Evolutionary conservation across 2,113 vertebrate species (phyloP).

Genomic region (Anas platyrhynchos): DNA sequence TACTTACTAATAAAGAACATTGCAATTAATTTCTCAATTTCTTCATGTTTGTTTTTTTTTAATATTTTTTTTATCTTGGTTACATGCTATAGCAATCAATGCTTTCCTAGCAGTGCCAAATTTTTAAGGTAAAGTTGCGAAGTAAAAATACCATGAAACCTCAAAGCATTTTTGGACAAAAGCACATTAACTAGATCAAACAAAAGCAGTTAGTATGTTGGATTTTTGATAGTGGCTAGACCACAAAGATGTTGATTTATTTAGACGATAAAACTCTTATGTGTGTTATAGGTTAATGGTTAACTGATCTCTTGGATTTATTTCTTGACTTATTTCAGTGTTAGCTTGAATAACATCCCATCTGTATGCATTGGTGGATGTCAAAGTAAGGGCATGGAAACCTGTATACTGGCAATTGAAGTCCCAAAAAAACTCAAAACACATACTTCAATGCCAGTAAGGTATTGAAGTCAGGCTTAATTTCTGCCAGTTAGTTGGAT

Average conservation of each 20-base stretch:
- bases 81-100: not conserved
- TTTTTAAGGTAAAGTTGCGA: not conserved
- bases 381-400: rapidly evolving
- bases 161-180: not conserved
- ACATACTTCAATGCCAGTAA: not conserved
- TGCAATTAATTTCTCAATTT: not conserved
- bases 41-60: not conserved
- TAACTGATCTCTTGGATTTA: not conserved
- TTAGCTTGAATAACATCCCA: not conserved
- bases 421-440: not conserved
- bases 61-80: not conserved
- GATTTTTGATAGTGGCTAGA: not conserved
- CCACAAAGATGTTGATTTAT: not conserved
- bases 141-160: not conserved
- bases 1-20: not conserved
- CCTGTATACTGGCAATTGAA: not conserved
- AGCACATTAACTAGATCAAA: not conserved
- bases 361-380: not conserved
- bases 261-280: not conserved
- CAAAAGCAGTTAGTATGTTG: not conserved
- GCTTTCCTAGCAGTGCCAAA: not conserved
- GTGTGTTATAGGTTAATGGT: not conserved
- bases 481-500: not conserved
- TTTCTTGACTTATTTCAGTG: not conserved
- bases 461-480: not conserved